Evolutionary conservation across 2,888 invertebrate genomes (phyloP), one percentile per base, ranked within the genome.

Genomic region (Gandaritis pyraliata): DNA sequence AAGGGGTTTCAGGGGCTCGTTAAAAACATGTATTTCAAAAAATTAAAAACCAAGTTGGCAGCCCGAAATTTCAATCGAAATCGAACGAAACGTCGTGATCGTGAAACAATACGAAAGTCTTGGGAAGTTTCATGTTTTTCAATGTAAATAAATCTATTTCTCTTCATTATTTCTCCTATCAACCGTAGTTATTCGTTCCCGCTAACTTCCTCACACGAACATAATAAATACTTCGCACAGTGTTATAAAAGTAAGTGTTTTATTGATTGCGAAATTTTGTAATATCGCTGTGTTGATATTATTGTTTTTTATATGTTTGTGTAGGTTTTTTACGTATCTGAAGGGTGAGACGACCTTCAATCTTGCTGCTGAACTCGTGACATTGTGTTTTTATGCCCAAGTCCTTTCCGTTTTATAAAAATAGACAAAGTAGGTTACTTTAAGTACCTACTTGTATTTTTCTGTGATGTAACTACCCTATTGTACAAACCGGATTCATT

Each of bases 121-220:
- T 7, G 33, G 10, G n/a, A 3, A n/a, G 38, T 38, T n/a, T n/a
- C 38, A n/a, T 38, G 38, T 38, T 38, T 60, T 61, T 57, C 36
- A 50, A 53, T 63, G 65, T 67, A 65, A 68, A 61, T 65, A 62
- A 50, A 64, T 58, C 13, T 50, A 55, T 60, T 58, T 41, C 30
- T 38, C 39, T 12, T 1, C 39, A 58, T 57, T 43, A 39, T 33
- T 29, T 30, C 39, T 8, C 41, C 4, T 33, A 15, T 0, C 51
- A 56, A 45, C 15, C 45, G n/a, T 11, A 30, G n/a, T 45, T 16
- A 33, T 45, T 46, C 46, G 11, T 51, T 18, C 23, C 18, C 15
- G 29, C 30, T 7, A 30, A n/a, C 13, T 33, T 36, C 15, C 7
- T 16, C 33, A 33, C 29, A 29, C 50, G 47, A 50, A 52, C 46